Evolutionary conservation across 2,797 vertebrate genomes (phyloP).

Genomic region (Rhincodon typus): DNA sequence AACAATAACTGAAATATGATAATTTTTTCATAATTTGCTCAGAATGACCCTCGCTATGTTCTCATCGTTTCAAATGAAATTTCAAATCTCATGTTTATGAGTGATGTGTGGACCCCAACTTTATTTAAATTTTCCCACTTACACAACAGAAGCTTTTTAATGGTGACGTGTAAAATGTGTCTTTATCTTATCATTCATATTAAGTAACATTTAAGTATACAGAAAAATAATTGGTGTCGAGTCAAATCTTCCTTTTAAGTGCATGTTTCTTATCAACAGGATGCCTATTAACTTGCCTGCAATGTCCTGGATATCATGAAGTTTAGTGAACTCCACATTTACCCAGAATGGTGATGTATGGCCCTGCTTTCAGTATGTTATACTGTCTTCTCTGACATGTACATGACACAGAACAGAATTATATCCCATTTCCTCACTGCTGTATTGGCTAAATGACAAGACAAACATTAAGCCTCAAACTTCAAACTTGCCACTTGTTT

Average conservation of each 20-base stretch:
- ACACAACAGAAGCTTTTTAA: not conserved
- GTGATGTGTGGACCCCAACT: not conserved
- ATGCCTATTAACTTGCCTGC: conserved; percentile 27
- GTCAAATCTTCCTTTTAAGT: conserved; percentile 21
- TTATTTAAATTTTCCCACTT: not conserved
- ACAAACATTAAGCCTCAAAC: conserved; percentile 20
- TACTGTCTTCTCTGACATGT: conserved; percentile 32
- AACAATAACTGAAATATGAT: not conserved
- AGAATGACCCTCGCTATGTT: no score
- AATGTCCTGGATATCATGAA: not conserved
- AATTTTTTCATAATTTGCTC: not conserved
- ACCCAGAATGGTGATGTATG: conserved; percentile 3
- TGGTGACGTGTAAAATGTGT: not conserved
- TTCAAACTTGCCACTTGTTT: conserved; percentile 24
- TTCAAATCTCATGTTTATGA: no score
- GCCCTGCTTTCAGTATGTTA: conserved; percentile 29
- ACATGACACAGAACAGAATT: conserved; percentile 33
- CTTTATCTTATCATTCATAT: conserved; percentile 16
- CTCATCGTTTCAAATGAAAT: not conserved
- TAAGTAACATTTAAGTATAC: not conserved
- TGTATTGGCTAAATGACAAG: conserved; percentile 34
- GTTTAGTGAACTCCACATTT: conserved; percentile 33
- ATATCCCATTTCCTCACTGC: conserved; percentile 34
- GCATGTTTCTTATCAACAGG: conserved; percentile 35
- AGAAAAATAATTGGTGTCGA: conserved; percentile 31